A percentile compares a stretch with the other conserved stretches of the same genome.
These are phyloP conservation scores for Eleutherodactylus coqui DNA, from an alignment of 2,797 vertebrate genomes.

Conservation along the genomic window DNA sequence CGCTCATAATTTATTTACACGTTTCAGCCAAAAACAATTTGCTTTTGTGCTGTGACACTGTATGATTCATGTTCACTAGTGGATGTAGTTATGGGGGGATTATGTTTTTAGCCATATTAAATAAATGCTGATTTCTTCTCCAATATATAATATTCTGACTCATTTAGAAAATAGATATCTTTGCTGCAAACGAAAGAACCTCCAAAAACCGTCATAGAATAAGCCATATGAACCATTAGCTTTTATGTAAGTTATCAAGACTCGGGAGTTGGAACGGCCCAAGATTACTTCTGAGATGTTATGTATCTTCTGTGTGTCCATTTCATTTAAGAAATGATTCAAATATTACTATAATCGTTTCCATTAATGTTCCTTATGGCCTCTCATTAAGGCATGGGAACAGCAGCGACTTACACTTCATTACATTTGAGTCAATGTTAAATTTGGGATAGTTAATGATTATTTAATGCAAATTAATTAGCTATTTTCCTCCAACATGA, in stretches of 20 bases:
- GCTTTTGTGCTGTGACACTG: no score
- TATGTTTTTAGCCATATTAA: no score
- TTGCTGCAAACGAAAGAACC: background rate
- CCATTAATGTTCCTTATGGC: constrained; percentile 42
- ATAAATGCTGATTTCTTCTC: no score
- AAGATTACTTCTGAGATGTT: background rate
- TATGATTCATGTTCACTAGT: no score
- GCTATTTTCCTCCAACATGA: constrained; percentile 62
- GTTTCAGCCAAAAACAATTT: no score
- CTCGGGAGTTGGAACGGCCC: background rate
- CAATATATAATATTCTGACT: no score
- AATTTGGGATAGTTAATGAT: constrained; percentile 62
- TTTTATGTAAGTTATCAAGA: background rate
- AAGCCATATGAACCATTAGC: background rate
- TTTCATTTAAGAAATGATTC: constrained; percentile 39
- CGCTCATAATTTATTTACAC: no score
- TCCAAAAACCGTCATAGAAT: background rate
- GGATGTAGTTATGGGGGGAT: no score
- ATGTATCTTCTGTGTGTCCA: background rate
- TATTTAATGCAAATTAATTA: constrained; percentile 64
- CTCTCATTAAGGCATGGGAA: constrained; percentile 24
- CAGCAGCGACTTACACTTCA: constrained; percentile 53
- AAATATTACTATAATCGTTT: constrained; percentile 37
- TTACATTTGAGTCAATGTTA: constrained; percentile 58
- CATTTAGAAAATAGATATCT: no score